Percentiles rank a stretch among this genome's conserved stretches.
Evolutionary conservation across 2,113 vertebrate species (phyloP).

Genomic region (Hemicordylus capensis): DNA sequence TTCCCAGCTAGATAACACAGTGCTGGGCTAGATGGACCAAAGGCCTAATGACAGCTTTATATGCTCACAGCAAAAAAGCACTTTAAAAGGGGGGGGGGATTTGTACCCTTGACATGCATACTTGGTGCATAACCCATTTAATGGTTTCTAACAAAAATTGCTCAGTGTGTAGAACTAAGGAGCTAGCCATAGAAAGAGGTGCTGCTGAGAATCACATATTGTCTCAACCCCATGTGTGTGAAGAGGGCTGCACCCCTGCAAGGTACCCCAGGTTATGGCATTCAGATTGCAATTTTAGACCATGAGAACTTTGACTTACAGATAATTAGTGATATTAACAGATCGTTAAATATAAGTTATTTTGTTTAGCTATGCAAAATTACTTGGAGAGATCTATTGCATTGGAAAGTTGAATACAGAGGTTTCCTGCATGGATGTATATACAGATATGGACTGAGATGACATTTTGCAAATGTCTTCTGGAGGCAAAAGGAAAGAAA

Average conservation of each 20-base stretch:
- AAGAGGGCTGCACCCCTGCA: neutral
- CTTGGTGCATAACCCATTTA: neutral
- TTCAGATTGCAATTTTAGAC: neutral
- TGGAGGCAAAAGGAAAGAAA: neutral
- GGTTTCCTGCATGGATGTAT: neutral
- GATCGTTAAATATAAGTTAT: no score
- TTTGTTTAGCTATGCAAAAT: neutral
- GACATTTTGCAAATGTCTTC: neutral
- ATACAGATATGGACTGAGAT: neutral
- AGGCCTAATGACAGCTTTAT: neutral
- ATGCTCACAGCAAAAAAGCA: neutral
- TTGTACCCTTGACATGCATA: neutral
- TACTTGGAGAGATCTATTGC: neutral
- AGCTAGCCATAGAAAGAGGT: neutral
- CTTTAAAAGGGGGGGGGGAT: neutral
- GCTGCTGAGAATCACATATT: neutral
- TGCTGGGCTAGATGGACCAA: neutral
- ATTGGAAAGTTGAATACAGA: neutral
- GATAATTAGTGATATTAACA: no score
- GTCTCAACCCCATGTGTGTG: neutral
- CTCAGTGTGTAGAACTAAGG: neutral
- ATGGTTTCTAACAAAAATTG: neutral
- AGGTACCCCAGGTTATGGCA: neutral
- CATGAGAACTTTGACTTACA: no score
- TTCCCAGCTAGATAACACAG: neutral